These are phyloP conservation scores for Patella ulyssiponensis DNA, from an alignment of 2,888 invertebrate species.

Conservation along the genomic window DNA sequence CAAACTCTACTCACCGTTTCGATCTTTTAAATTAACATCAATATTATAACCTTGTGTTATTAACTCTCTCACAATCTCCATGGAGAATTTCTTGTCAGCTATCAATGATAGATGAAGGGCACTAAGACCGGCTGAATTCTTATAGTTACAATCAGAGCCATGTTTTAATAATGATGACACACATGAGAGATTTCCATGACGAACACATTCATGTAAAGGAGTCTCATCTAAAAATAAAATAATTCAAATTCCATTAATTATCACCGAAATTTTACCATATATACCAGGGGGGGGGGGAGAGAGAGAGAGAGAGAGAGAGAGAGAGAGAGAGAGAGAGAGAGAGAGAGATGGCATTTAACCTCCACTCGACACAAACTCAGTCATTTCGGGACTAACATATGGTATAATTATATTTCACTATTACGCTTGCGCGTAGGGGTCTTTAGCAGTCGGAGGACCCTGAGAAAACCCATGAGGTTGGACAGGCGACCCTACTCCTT, in stretches of 20 bases:
- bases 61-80: conserved; percentile 57
- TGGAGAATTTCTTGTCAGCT: conserved; percentile 52
- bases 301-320: no score
- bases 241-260: not conserved
- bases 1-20: conserved; percentile 31
- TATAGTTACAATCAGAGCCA: conserved; percentile 68
- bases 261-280: no score
- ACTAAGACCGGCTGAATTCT: conserved; percentile 57
- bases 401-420: no score
- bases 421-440: no score
- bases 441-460: no score
- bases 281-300: no score
- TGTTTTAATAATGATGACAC: conserved; percentile 57
- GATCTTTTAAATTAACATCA: conserved; percentile 61
- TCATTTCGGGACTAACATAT: no score
- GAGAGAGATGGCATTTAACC: no score
- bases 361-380: no score
- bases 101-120: conserved; percentile 64
- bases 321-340: no score
- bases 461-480: no score
- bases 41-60: conserved; percentile 64
- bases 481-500: no score
- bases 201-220: conserved; percentile 68
- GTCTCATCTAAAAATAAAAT: conserved; percentile 55
- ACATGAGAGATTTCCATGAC: conserved; percentile 61